Evolutionary conservation across 2,113 vertebrate genomes (phyloP).

Genomic region (Myxocyprinus asiaticus): DNA sequence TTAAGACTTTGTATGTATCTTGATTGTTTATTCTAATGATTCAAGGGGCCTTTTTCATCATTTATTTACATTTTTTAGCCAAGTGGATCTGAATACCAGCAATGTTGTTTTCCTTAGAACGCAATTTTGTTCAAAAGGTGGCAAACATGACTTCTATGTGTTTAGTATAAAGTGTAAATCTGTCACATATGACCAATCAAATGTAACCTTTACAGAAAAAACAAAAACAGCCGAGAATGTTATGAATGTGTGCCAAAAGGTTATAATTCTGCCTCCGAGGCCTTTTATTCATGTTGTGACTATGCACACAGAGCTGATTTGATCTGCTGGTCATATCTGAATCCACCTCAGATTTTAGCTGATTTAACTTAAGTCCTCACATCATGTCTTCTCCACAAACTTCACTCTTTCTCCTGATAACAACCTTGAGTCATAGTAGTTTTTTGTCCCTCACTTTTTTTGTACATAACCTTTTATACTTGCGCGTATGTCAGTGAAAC

Average conservation of each 20-base stretch:
- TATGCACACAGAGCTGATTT: not conserved
- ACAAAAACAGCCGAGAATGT: not conserved
- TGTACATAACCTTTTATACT: slow-evolving; percentile 37
- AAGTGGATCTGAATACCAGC: slow-evolving; percentile 14
- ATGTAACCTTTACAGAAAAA: not conserved
- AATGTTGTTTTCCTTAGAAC: too few relatives aligned
- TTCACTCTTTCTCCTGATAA: not conserved
- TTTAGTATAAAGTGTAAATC: not conserved
- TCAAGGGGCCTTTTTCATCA: slow-evolving; percentile 41
- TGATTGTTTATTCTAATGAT: not conserved
- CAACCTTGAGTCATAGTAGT: slow-evolving; percentile 37
- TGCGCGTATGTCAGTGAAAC: not conserved
- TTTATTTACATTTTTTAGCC: not conserved
- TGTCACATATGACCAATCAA: slow-evolving; percentile 16
- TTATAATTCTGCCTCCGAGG: not conserved
- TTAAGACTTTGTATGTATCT: not conserved
- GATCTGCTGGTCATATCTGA: not conserved
- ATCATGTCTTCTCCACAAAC: not conserved
- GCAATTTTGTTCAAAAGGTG: not conserved
- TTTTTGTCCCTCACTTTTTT: not conserved
- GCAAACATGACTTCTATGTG: not conserved
- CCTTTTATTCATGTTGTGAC: not conserved
- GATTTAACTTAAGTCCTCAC: not conserved
- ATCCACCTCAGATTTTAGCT: not conserved
- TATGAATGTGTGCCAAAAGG: slow-evolving; percentile 14